Evolutionary conservation across 92 coral and sea anemone genomes (phyloP), one percentile per base, ranked within the genome.

Genomic region (Virgularia gustaviana): DNA sequence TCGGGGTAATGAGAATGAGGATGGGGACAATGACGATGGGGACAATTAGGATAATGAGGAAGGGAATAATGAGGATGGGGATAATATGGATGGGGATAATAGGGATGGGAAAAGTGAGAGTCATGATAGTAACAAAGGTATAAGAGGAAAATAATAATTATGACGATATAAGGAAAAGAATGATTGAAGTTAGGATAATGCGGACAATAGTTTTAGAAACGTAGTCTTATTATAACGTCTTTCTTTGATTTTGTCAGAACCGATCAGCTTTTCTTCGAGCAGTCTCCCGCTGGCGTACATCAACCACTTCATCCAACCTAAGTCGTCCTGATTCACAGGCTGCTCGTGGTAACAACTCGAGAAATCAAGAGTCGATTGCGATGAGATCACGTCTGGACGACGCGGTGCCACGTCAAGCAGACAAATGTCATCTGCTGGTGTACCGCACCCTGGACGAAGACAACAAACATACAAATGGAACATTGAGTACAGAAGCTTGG

Each of bases 251-350:
- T 41, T 13, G 32, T 43, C 38, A 68, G 75, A 68, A 34, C 44
- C 54, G 61, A 55, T 31, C 36, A 23, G 75, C 75, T 4, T 68
- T 68, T 16, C 20, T 51, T 2, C 75, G 75, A 20, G 75, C 75
- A 19, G 51, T 61, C 1, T 45, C 28, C 6, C 49, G 75, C 49
- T 68, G 45, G 75, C 61, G 75, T 49, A 6, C 55, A 30, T 27
- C 75, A 4, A 28, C 55, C 5, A 16, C 61, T 6, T 60, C 51
- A 27, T 42, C 73, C 39, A 66, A 32, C 11, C 13, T 9, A 43
- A 68, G 58, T 52, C 58, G 58, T 8, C 29, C 7, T 22, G 3
- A 15, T 7, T 52, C 58, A n/a, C n/a, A n/a, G 3, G 31, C 31
- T 9, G 55, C 6, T 5, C 75, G 10, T 68, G 27, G 22, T 35